Percentiles rank a stretch among this genome's conserved stretches.
Conservation (phyloP, 1,140 invertebrate species). For the Callitettix versicolor region DNA sequence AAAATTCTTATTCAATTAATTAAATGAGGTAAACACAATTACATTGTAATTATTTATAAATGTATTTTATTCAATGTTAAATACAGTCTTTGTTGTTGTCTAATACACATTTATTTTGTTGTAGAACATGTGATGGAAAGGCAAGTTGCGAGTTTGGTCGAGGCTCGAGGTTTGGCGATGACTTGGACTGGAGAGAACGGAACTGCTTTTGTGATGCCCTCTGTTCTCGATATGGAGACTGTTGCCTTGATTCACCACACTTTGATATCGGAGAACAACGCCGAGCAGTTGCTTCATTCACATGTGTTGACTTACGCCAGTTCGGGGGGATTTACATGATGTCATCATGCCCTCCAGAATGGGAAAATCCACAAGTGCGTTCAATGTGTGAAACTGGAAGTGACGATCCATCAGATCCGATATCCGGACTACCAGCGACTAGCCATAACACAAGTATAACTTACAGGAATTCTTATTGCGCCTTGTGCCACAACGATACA, state of each 20-base stretch:
- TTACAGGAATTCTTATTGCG: conserved; percentile 45
- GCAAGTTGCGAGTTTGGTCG: conserved; percentile 17
- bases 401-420: conserved; percentile 33
- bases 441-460: conserved; percentile 34
- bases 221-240: conserved; percentile 40
- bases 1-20: no score
- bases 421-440: conserved; percentile 36
- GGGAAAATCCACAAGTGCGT: conserved; percentile 28
- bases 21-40: no score
- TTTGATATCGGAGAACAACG: conserved; percentile 29
- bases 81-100: no score
- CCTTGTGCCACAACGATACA: conserved; percentile 39
- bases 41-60: no score
- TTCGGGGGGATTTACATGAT: conserved; percentile 39
- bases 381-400: conserved; percentile 19
- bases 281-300: conserved; percentile 24
- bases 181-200: conserved; percentile 32
- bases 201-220: conserved; percentile 40
- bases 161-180: conserved; percentile 18
- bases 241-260: conserved; percentile 37
- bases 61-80: no score
- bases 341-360: conserved; percentile 33
- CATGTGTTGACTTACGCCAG: conserved; percentile 33
- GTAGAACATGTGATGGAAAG: conserved; percentile 26
- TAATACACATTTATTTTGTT: background rate